Evolutionary conservation across 2,113 vertebrate genomes (phyloP), one percentile per base, ranked within the genome.

Genomic region (Opisthocomus hoazin): DNA sequence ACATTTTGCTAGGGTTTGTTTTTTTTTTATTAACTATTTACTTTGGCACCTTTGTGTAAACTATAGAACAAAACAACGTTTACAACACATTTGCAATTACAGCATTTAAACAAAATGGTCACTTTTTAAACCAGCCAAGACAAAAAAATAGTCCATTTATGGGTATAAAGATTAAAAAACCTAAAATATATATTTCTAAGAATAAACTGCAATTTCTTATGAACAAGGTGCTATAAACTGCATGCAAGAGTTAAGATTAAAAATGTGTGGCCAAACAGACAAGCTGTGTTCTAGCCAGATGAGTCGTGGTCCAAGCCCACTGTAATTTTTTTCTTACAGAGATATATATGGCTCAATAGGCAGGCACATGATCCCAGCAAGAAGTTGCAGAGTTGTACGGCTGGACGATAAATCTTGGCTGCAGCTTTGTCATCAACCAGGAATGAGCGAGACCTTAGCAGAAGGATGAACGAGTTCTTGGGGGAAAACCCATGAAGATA

Each of bases 171-270:
- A 95, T 96, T 97, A 94, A 97, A 95, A 97, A 97, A 95, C 85
- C 93, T 95, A 97, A 97, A 95, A 97, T 88, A 97, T 77, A 96
- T 95, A 97, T 91, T 87, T 94, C 93, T 97, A 96, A 95, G 93
- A 97, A 97, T 95, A 97, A 97, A 95, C 83, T 96, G 96, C 90
- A 95, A 96, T 96, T 97, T 97, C 89, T 96, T 97, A 97, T 94
- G 96, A 97, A 97, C 86, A 94, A 97, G 89, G 95, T 96, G 97
- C 97, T 97, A 97, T 98, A 94, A 98, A 98, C 91, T 97, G 94
- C 96, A 97, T 93, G 96, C 93, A 95, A 90, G 96, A 78, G 51
- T 96, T 63, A 95, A 90, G 83, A 73, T 96, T 96, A 95, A 97
- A 97, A 97, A 96, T 94, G 73, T 87, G 94, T 90, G 87, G 92